Evolutionary conservation across 2,797 vertebrate genomes (phyloP), one percentile per base, ranked within the genome.

Genomic region (Galaxias olidus): DNA sequence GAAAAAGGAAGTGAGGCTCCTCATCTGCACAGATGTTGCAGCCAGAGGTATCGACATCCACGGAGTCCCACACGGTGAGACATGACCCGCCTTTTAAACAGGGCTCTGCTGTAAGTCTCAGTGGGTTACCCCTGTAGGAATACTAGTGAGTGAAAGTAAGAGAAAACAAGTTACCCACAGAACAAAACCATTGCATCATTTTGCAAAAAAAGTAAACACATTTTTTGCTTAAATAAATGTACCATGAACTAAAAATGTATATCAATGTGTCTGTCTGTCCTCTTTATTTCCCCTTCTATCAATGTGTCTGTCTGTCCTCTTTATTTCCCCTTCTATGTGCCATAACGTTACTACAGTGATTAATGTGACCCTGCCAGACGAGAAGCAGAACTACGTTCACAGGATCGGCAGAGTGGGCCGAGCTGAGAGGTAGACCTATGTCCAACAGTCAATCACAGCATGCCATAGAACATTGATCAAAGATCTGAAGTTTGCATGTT

Each of bases 321-420:
- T 30, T 2, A 30, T 30, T 6, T 30, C 30, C 30, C 6, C 6
- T 30, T 2, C 30, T 30, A 30, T 30, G 30, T 2, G 30, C 30
- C 30, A n/a, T n/a, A n/a, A n/a, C n/a, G 30, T 30, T 6, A 17
- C 30, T 71, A 0, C 65, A 94, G 98, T 99, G 79, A 98, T 99
- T 73, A 99, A 99, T 0, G 97, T 99, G 78, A 99, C 97, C 0
- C 93, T 99, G 59, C 98, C 98, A 0, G 97, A 99, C 82, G 98
- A 99, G 79, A 99, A 99, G 73, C 97, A 98, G 83, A 99, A 99
- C 84, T 99, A 99, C 0, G 98, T 99, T 45, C 98, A 99, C 87
- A 93, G 98, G 4, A 99, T 99, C 1, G 97, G 98, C 65, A 91
- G 98, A 89, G 98, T 99, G 1, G 98, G 98, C 58, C 90, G 98